Evolutionary conservation across 2,888 invertebrate species (phyloP).

Genomic region (Dermolepida albohirtum): DNA sequence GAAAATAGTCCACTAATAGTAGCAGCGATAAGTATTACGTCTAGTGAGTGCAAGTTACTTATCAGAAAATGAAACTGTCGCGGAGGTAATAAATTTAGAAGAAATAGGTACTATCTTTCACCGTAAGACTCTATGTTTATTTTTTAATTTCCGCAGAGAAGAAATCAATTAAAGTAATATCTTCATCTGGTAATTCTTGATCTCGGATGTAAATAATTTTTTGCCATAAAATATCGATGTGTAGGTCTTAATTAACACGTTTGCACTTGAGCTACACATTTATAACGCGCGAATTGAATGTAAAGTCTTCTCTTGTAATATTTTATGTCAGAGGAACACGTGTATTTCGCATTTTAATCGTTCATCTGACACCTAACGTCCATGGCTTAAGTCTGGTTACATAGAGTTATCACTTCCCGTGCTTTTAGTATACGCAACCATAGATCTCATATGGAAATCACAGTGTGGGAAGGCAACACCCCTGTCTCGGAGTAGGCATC

Average conservation of each 20-base stretch:
- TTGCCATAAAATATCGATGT: constrained; percentile 42
- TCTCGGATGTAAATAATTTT: too few species aligned
- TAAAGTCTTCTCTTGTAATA: constrained; percentile 56
- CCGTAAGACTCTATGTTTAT: too few species aligned
- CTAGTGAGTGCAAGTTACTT: constrained; percentile 13
- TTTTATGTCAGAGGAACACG: constrained; percentile 58
- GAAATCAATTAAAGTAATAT: too few species aligned
- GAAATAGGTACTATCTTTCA: constrained; percentile 13
- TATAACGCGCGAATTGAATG: constrained; percentile 57
- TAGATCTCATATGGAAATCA: constrained; percentile 24
- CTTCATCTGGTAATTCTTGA: too few species aligned
- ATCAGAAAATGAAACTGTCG: constrained; percentile 31
- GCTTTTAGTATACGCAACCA: constrained; percentile 5
- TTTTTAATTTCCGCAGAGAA: too few species aligned
- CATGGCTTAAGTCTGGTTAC: constrained; percentile 20
- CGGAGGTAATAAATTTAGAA: constrained; percentile 16
- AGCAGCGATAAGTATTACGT: constrained; percentile 20
- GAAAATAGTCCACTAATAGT: constrained; percentile 5
- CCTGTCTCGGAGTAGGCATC: constrained; percentile 11
- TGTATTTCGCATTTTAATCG: constrained; percentile 59
- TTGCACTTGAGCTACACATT: constrained; percentile 54
- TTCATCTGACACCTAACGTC: constrained; percentile 41
- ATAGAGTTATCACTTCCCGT: constrained; percentile 22
- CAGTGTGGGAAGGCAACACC: constrained; percentile 23
- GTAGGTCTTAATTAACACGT: constrained; percentile 60